phyloP scores from a whole-genome alignment of 2,113 vertebrate species.

The Trogon melanurus region DNA sequence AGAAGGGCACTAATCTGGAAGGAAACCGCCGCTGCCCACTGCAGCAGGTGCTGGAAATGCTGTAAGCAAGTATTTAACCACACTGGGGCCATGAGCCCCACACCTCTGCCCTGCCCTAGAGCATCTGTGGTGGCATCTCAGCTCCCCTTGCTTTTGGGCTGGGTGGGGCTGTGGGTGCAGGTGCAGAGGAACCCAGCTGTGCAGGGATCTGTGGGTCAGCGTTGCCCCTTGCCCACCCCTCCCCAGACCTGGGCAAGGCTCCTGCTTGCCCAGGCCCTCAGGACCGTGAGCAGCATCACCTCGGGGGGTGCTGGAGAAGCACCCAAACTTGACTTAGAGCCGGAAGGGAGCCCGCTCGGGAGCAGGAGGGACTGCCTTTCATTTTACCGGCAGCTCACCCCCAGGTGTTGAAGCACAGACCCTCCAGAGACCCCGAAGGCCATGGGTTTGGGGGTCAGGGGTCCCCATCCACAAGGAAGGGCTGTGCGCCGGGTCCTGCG shows the following conservation, averaged over 20 bases:
- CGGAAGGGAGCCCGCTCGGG: not conserved
- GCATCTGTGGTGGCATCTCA: not conserved
- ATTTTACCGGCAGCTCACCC: rapidly evolving
- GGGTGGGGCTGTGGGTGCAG: not conserved
- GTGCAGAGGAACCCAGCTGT: not conserved
- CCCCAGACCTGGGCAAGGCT: not conserved
- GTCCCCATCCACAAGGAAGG: rapidly evolving
- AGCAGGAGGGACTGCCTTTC: not conserved
- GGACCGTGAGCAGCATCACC: not conserved
- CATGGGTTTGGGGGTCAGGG: not conserved
- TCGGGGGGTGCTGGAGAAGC: not conserved
- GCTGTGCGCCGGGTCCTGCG: not conserved
- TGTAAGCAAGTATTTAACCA: rapidly evolving
- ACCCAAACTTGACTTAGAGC: too few relatives aligned
- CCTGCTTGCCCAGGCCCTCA: rapidly evolving
- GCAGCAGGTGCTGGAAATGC: not conserved
- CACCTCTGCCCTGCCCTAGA: not conserved
- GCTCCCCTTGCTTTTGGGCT: not conserved
- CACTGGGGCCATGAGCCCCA: not conserved
- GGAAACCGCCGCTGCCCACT: not conserved
- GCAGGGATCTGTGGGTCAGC: rapidly evolving
- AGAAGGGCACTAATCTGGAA: not conserved
- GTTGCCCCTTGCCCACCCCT: too few relatives aligned
- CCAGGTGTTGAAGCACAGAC: rapidly evolving
- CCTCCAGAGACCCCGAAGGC: not conserved